These are phyloP conservation scores for Myiothlypis coronata DNA, from an alignment of 2,797 vertebrate genomes.

Conservation along the genomic window DNA sequence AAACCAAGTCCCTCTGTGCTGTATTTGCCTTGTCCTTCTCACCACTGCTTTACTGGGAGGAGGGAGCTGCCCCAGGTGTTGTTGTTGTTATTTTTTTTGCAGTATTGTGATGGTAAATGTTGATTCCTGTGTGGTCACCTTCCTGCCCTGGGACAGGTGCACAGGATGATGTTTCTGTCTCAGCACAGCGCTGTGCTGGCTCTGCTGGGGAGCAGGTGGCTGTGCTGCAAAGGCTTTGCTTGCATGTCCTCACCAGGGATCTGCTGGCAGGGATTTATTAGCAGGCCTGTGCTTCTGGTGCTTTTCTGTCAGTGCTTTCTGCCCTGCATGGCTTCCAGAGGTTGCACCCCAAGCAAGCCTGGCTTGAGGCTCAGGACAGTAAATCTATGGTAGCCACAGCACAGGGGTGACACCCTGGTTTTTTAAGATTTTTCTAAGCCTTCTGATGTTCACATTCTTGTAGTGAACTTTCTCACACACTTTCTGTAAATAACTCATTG, in stretches of 20 bases:
- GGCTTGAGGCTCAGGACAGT: background rate
- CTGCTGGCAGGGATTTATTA: background rate
- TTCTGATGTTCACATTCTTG: too few relatives aligned
- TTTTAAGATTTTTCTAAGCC: too few relatives aligned
- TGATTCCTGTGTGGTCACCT: background rate
- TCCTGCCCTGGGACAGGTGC: background rate
- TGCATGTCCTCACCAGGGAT: background rate
- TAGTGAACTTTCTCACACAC: too few relatives aligned
- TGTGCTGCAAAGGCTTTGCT: background rate
- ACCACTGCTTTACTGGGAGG: background rate
- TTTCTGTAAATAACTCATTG: too few relatives aligned
- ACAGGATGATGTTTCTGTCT: background rate
- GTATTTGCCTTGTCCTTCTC: background rate
- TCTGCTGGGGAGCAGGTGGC: constrained; percentile 2
- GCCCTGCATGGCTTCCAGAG: constrained; percentile 31
- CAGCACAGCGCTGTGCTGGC: background rate
- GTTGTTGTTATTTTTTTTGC: background rate
- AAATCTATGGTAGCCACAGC: fast-evolving
- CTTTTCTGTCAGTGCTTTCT: background rate
- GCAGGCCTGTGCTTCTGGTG: background rate
- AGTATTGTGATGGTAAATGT: background rate
- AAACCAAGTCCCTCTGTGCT: background rate
- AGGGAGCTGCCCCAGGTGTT: background rate
- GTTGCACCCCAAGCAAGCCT: background rate
- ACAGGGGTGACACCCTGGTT: background rate